phyloP scores from a whole-genome alignment of 2,113 vertebrate species.

The Atlantisia rogersi region DNA sequence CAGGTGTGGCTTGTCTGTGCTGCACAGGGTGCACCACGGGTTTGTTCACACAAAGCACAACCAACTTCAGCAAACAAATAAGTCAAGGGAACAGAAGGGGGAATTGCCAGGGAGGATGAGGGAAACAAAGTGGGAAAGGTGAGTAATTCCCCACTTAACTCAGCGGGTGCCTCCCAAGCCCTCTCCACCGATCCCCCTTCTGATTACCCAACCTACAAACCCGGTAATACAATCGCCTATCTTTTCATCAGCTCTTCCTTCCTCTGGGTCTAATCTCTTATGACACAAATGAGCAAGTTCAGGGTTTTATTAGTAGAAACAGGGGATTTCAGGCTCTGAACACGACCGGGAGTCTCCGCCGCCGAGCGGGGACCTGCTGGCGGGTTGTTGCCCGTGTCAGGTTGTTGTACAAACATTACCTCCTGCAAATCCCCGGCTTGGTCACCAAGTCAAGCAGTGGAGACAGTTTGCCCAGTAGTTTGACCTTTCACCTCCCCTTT shows the following conservation, averaged over 20 bases:
- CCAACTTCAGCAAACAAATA: not conserved
- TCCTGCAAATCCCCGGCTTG: slow-evolving; percentile 25
- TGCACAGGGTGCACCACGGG: fast-evolving
- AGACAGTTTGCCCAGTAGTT: slow-evolving; percentile 79
- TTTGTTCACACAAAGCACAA: not conserved
- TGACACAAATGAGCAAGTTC: fast-evolving
- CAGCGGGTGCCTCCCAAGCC: not conserved
- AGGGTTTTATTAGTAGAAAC: not conserved
- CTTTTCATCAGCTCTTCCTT: not conserved
- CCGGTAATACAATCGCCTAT: fast-evolving
- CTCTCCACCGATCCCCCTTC: not conserved
- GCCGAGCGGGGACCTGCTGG: not conserved
- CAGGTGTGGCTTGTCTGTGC: not conserved
- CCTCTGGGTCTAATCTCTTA: not conserved
- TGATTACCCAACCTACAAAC: not conserved
- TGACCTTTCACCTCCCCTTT: slow-evolving; percentile 88
- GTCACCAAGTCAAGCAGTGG: slow-evolving; percentile 77
- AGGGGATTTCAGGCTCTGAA: not conserved
- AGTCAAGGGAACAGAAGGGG: not conserved
- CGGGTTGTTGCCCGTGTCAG: not conserved
- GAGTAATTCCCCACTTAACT: not conserved
- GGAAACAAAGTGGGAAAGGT: not conserved
- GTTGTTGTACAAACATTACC: slow-evolving; percentile 66
- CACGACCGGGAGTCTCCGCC: not conserved
- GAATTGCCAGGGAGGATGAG: not conserved